Base-by-base conservation (phyloP, 35 echinoderm and acorn worm genomes). In the Lytechinus pictus region DNA sequence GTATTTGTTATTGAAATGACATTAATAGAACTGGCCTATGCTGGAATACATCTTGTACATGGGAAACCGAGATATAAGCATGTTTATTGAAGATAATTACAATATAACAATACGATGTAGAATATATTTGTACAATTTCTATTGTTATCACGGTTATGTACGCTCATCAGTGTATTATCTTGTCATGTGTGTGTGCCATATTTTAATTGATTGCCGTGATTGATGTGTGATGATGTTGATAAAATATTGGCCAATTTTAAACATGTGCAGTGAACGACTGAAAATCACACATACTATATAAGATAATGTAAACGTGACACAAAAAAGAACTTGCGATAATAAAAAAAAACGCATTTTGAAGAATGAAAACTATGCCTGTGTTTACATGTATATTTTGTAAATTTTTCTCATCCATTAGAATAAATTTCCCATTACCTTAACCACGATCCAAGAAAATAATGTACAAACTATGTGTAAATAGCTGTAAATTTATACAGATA, bases 381-480 rank as follows among this genome's bases (percentile, higher is more conserved):
- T 71, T 79, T 5, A 24, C n/a, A 79, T 79, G n/a, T n/a, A 79
- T 10, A 58, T 58, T 58, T 11, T 58, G 56, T 58, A 11, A 8
- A 13, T 58, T 24, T 79, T 16, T 79, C 24, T n/a, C 19, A 79
- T 24, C 19, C 66, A 79, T 7, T 79, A 79, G 66, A 79, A 79
- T 79, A 24, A 79, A 19, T 79, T 79, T 14, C 66, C 66, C 19
- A 24, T 24, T 79, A 24, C 21, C 13, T 21, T 79, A 79, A 24
- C 66, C n/a, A 14, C 6, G 3, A 79, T 79, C 66, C 66, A 79
- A 79, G 66, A 79, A 79, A 79, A 79, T 79, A 79, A 79, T 79
- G 66, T 79, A 79, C 19, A 79, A 79, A 79, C n/a, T 79, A 79
- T 79, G n/a, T 79, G 66, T 79, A 79, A 79, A 79, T 79, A 79